A percentile compares a stretch with the other conserved stretches of the same genome.
phyloP scores from a whole-genome alignment of 2,113 vertebrate genomes.

The Tyrannus savana region DNA sequence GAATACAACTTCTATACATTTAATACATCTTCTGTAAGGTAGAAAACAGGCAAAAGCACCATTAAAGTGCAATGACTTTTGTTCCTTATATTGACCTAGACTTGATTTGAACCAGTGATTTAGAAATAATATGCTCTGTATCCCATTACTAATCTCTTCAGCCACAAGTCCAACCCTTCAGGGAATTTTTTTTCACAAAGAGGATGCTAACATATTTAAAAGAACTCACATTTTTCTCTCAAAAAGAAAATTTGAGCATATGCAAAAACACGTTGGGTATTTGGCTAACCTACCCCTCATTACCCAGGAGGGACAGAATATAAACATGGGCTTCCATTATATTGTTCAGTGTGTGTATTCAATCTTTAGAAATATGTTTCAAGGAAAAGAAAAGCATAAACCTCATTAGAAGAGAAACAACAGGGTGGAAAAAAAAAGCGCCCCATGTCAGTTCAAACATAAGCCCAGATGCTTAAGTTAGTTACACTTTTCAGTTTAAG shows the following conservation, averaged over 20 bases:
- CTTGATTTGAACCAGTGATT: conserved; percentile 33
- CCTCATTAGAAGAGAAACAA: conserved; percentile 57
- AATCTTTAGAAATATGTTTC: conserved; percentile 41
- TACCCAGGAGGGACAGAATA: neutral
- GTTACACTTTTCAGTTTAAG: conserved; percentile 60
- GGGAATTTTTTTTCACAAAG: neutral
- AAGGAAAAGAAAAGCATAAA: conserved; percentile 4
- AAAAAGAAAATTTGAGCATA: neutral
- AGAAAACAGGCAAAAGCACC: neutral
- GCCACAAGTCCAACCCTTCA: neutral
- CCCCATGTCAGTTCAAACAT: neutral
- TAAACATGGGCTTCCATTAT: neutral
- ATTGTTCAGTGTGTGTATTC: neutral
- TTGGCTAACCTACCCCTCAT: conserved; percentile 5
- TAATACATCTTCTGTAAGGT: neutral
- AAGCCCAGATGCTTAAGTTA: conserved; percentile 50
- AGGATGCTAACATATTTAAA: neutral
- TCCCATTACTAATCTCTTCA: conserved; percentile 39
- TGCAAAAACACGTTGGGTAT: neutral
- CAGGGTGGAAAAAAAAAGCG: neutral
- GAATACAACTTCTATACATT: neutral
- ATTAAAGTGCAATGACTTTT: conserved; percentile 12
- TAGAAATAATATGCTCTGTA: conserved; percentile 31
- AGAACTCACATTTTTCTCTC: neutral
- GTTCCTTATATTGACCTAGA: neutral